Evolutionary conservation across 2,113 vertebrate species (phyloP).

Genomic region (Climacteris rufus): DNA sequence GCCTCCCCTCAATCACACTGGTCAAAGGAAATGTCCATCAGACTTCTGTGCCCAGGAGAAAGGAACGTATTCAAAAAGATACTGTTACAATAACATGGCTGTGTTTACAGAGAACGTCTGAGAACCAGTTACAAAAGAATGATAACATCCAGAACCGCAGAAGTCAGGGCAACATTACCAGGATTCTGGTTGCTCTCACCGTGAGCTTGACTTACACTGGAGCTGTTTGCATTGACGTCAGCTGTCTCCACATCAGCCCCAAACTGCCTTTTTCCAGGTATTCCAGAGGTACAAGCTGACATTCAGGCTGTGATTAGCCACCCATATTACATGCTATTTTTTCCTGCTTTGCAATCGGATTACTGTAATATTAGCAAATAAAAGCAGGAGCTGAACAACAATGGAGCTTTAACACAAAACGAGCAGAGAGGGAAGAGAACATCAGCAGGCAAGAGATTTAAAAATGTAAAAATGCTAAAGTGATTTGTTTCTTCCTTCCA

Average conservation of each 20-base stretch:
- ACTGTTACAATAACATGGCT: no score
- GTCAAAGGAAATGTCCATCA: no score
- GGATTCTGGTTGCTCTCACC: neutral
- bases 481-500: conserved; percentile 16
- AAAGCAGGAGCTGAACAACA: conserved; percentile 6
- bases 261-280: neutral
- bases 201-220: neutral
- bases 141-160: no score
- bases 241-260: neutral
- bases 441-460: conserved; percentile 11
- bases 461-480: conserved; percentile 10
- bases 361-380: conserved; percentile 9
- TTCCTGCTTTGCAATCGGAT: neutral
- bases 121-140: no score
- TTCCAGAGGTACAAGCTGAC: neutral
- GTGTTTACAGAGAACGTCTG: no score
- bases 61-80: no score
- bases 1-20: no score
- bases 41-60: no score
- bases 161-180: no score
- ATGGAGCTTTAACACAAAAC: neutral
- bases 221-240: neutral
- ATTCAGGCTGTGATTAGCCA: neutral
- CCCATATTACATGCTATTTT: neutral
- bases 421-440: neutral